Evolutionary conservation across 2,797 vertebrate species (phyloP), one percentile per base, ranked within the genome.

Genomic region (Thunnus albacares): DNA sequence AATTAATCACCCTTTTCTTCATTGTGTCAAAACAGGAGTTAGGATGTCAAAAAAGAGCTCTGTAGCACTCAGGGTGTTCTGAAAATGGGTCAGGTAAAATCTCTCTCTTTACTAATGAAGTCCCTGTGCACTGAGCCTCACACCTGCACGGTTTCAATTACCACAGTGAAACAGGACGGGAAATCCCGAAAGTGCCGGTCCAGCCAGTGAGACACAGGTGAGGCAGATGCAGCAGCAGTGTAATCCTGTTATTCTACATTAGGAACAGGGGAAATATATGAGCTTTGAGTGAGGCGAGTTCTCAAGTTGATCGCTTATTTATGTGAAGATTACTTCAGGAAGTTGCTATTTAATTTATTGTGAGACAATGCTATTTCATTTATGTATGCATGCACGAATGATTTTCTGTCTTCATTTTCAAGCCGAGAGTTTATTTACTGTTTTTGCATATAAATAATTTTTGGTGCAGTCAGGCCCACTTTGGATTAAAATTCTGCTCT

Each of bases 111-210:
- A 28, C 91, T 91, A 92, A 94, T 93, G 87, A 94, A 93, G 88
- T 93, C 92, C 87, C 90, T 60, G 73, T 62, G 86, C 87, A 80
- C 83, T 12, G 75, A 73, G 86, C 79, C 77, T 85, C 83, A 81
- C 86, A 93, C 86, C 87, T 90, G 90, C 84, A 77, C 80, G 22
- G 63, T 91, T 94, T 94, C 88, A 92, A 90, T 94, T 92, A 93
- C 90, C 67, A 35, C 80, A 35, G 77, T 79, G 77, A 89, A 84
- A 72, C 62, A 56, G 71, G 72, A 86, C 11, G 60, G 87, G 79
- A 89, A 89, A 88, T 89, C 92, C 89, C 75, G 64, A 43, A 71
- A 84, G 83, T 18, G 67, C 22, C 0, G 66, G 62, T 80, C 72
- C 71, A 38, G 64, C 56, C 76, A 20, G 75, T 49, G 2, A 74